phyloP scores from a whole-genome alignment of 2,888 invertebrate genomes.

The Phrixothrix hirtus region DNA sequence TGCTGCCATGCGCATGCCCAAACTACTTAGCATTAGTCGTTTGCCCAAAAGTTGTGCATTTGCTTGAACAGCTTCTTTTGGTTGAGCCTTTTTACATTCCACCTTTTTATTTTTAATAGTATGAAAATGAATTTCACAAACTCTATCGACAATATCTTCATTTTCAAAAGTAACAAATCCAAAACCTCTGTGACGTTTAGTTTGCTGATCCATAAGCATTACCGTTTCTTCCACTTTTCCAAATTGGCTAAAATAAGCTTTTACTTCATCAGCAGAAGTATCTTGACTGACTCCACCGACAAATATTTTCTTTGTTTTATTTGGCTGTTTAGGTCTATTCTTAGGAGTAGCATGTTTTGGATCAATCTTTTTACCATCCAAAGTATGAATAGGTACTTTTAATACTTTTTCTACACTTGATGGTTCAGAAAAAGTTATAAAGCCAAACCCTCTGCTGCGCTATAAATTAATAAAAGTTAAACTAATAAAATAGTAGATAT shows the following conservation, averaged over 20 bases:
- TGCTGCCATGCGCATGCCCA: slow-evolving; percentile 69
- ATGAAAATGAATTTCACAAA: slow-evolving; percentile 93
- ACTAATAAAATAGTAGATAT: neutral
- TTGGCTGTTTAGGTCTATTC: slow-evolving; percentile 81
- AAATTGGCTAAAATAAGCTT: slow-evolving; percentile 87
- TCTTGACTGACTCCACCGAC: slow-evolving; percentile 92
- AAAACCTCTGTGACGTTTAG: slow-evolving; percentile 87
- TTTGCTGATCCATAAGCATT: slow-evolving; percentile 93
- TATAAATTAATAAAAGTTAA: slow-evolving; percentile 58
- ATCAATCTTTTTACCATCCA: slow-evolving; percentile 92
- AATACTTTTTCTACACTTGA: slow-evolving; percentile 89
- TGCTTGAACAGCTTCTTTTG: slow-evolving; percentile 83
- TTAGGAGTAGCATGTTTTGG: slow-evolving; percentile 93
- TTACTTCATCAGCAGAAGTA: slow-evolving; percentile 88
- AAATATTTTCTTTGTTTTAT: slow-evolving; percentile 90
- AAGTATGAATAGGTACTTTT: slow-evolving; percentile 85
- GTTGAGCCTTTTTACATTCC: slow-evolving; percentile 91
- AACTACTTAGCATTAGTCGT: slow-evolving; percentile 70
- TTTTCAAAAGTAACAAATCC: slow-evolving; percentile 91
- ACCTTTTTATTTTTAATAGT: slow-evolving; percentile 90
- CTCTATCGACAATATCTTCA: slow-evolving; percentile 88
- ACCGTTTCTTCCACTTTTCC: slow-evolving; percentile 90
- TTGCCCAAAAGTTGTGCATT: slow-evolving; percentile 70
- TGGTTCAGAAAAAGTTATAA: slow-evolving; percentile 91
- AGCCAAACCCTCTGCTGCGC: slow-evolving; percentile 93